Conservation (phyloP, 2,888 invertebrate species). For the Xestia c-nigrum region DNA sequence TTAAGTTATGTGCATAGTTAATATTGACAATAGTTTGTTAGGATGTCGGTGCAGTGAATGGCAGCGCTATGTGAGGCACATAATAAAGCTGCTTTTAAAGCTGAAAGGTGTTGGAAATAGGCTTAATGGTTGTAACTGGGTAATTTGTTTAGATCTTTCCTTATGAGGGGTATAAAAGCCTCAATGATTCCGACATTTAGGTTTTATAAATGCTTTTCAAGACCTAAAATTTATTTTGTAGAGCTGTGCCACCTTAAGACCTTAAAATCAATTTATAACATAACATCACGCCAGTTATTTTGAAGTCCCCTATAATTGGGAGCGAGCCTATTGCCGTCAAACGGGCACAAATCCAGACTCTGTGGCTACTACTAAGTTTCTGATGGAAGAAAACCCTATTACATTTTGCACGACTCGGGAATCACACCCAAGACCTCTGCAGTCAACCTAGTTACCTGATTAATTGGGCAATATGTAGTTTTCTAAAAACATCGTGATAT, state of each 20-base stretch:
- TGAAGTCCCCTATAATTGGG: background rate
- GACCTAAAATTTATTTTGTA: background rate
- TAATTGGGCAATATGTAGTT: background rate
- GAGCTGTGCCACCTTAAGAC: background rate
- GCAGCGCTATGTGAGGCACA: conserved; percentile 48
- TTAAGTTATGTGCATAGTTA: conserved; percentile 68
- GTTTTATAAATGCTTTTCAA: background rate
- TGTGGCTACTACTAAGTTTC: background rate
- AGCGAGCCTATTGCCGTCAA: background rate
- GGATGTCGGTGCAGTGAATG: conserved; percentile 48
- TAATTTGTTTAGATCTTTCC: conserved; percentile 29
- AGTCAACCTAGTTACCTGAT: background rate
- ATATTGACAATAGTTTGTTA: conserved; percentile 56
- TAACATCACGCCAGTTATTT: background rate
- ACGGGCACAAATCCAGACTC: background rate
- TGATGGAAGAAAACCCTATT: background rate
- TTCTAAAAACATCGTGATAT: background rate
- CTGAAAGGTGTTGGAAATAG: conserved; percentile 33
- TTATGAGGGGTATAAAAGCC: conserved; percentile 10
- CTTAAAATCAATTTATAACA: background rate
- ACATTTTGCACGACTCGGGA: background rate
- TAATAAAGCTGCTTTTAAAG: conserved; percentile 49
- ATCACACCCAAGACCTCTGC: background rate
- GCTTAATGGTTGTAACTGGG: conserved; percentile 7
- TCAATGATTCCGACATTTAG: background rate